These are phyloP conservation scores for Varanus salvator DNA, from an alignment of 2,113 vertebrate species.

Conservation along the genomic window DNA sequence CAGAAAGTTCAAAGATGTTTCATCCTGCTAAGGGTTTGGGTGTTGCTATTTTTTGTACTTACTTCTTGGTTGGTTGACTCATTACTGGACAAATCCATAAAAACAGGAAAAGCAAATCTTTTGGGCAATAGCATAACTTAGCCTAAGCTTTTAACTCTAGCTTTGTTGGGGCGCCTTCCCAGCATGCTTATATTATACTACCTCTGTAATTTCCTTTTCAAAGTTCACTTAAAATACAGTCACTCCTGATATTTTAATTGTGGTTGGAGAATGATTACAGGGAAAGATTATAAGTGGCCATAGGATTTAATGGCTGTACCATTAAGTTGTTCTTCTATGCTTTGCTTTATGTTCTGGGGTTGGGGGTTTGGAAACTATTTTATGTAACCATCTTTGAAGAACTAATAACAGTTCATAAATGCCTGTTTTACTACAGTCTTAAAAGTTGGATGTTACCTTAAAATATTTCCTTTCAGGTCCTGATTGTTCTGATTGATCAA, in stretches of 20 bases:
- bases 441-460: not conserved
- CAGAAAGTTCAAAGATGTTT: conserved; percentile 63
- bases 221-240: conserved; percentile 14
- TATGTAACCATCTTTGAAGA: conserved; percentile 29
- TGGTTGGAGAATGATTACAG: conserved; percentile 49
- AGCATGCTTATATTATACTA: not conserved
- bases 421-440: not conserved
- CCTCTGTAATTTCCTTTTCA: not conserved
- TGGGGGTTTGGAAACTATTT: conserved; percentile 38
- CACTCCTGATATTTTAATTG: conserved; percentile 48
- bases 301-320: conserved; percentile 23
- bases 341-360: conserved; percentile 14
- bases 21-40: conserved; percentile 57
- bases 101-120: conserved; percentile 67
- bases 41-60: conserved; percentile 70
- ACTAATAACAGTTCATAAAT: conserved; percentile 10
- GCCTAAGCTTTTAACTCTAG: conserved; percentile 39
- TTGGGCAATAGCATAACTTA: conserved; percentile 33
- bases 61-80: conserved; percentile 65
- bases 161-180: not conserved
- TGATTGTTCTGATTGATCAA: conserved; percentile 9
- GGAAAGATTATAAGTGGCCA: conserved; percentile 32
- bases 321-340: not conserved
- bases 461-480: not conserved
- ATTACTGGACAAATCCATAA: conserved; percentile 66